Percentiles rank a stretch among this genome's conserved stretches.
phyloP scores from a whole-genome alignment of 2,888 invertebrate species.

The Liposcelis brunnea region DNA sequence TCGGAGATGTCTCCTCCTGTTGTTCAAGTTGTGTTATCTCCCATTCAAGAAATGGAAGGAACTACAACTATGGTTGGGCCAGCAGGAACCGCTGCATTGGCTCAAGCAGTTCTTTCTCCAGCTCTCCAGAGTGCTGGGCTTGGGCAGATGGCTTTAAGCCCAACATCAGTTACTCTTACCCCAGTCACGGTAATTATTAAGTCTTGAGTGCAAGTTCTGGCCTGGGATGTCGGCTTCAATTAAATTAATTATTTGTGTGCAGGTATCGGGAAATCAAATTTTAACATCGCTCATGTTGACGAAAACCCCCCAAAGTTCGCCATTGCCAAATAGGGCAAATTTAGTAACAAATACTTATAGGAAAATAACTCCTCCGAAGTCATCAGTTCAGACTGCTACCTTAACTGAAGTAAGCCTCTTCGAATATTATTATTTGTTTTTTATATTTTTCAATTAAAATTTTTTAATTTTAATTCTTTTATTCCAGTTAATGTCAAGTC shows the following conservation, averaged over 20 bases:
- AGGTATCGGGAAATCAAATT: neutral
- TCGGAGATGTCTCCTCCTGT: constrained; percentile 14
- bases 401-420: neutral
- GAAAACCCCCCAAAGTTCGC: neutral
- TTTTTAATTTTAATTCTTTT: neutral
- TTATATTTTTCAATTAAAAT: too few relatives aligned
- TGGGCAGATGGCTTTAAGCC: constrained; percentile 19
- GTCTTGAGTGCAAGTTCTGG: neutral
- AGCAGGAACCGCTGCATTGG: constrained; percentile 51
- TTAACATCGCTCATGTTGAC: neutral
- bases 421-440: too few relatives aligned
- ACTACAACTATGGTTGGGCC: constrained; percentile 20
- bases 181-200: constrained; percentile 34
- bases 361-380: constrained; percentile 2
- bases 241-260: neutral
- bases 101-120: constrained; percentile 58
- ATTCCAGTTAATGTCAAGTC: neutral
- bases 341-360: neutral
- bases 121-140: constrained; percentile 32
- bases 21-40: constrained; percentile 54
- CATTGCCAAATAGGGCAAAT: neutral
- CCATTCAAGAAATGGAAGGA: constrained; percentile 70
- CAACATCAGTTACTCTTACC: constrained; percentile 28
- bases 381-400: neutral
- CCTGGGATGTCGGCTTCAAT: neutral